Base-by-base conservation (phyloP, 2,113 vertebrate species). In the Pandion haliaetus region DNA sequence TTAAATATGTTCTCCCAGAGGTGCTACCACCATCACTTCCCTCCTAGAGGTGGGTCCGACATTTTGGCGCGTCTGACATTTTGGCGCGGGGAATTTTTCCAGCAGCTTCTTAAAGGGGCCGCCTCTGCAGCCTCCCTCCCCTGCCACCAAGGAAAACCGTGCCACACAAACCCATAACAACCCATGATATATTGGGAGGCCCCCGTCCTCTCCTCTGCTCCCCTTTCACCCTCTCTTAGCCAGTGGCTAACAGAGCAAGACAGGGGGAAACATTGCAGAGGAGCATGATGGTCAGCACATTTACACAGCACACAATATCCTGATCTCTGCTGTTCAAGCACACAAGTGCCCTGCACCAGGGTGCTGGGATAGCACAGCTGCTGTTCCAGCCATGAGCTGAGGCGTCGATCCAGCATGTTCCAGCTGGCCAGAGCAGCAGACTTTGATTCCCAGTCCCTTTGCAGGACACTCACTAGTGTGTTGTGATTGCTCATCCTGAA, bases 101-200 rank as follows among this genome's bases (percentile, higher is more conserved):
- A n/a, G n/a, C n/a, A n/a, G n/a, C n/a, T n/a, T n/a, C n/a, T n/a
- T n/a, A n/a, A n/a, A n/a, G n/a, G n/a, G n/a, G n/a, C n/a, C n/a
- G n/a, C n/a, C n/a, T n/a, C n/a, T n/a, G n/a, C n/a, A n/a, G n/a
- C n/a, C n/a, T n/a, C n/a, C n/a, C n/a, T n/a, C n/a, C n/a, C n/a
- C n/a, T n/a, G n/a, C n/a, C n/a, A n/a, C n/a, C n/a, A n/a, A n/a
- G n/a, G n/a, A n/a, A n/a, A n/a, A n/a, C n/a, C n/a, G n/a, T n/a
- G n/a, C n/a, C n/a, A n/a, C n/a, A n/a, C n/a, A n/a, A n/a, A n/a
- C n/a, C n/a, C n/a, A n/a, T n/a, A n/a, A n/a, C n/a, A n/a, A 59
- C 10, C 29, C 38, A 9, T 2, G 25, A 4, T 1, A n/a, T 2
- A 1, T 1, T 4, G 18, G 10, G 34, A 82, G 26, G n/a, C 4